Conservation (phyloP, 2,888 invertebrate genomes). For the Chydorus sphaericus region DNA sequence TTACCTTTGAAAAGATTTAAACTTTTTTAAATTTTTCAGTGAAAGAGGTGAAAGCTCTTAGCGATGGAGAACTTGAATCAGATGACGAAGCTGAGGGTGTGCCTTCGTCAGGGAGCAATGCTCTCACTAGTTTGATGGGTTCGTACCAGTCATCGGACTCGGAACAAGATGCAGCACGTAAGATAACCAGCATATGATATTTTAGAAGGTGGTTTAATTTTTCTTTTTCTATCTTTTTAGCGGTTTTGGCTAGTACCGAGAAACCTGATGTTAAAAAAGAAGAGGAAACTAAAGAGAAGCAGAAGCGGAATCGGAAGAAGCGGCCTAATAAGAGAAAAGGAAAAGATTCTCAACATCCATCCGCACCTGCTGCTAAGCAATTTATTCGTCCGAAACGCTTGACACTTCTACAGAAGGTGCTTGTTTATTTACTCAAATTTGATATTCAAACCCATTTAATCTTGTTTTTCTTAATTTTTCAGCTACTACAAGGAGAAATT, state of each 20-base stretch:
- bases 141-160: slow-evolving; percentile 7
- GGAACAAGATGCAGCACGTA: background rate
- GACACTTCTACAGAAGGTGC: slow-evolving; percentile 14
- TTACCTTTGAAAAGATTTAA: background rate
- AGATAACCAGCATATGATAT: background rate
- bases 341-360: background rate
- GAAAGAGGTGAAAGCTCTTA: slow-evolving; percentile 5
- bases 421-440: background rate
- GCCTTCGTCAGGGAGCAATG: background rate
- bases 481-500: slow-evolving; percentile 59
- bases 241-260: no score
- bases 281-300: slow-evolving; percentile 2
- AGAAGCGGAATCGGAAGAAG: no score
- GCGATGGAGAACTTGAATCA: slow-evolving; percentile 15
- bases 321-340: background rate
- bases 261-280: slow-evolving; percentile 3
- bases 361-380: background rate
- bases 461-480: slow-evolving; percentile 22
- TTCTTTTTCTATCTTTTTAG: background rate
- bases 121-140: background rate
- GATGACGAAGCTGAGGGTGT: slow-evolving; percentile 17
- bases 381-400: slow-evolving; percentile 10
- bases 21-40: background rate
- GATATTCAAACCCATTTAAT: background rate
- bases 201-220: background rate